Evolutionary conservation across 2,888 invertebrate genomes (phyloP).

Genomic region (Philhelius pedissequus): DNA sequence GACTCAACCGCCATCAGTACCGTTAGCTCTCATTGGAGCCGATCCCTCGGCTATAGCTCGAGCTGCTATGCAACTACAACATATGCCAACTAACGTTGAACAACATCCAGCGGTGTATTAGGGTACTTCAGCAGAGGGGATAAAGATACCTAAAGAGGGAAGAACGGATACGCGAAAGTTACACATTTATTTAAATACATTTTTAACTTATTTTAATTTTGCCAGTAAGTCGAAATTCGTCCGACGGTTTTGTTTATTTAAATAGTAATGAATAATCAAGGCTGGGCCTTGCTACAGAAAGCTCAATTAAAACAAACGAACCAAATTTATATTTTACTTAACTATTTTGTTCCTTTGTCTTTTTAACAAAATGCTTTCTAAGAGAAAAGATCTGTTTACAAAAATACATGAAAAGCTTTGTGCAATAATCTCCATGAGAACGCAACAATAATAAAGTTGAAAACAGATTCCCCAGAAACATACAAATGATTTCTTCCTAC

Average conservation of each 20-base stretch:
- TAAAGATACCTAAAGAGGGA: constrained; percentile 42
- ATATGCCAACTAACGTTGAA: constrained; percentile 78
- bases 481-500: constrained; percentile 6
- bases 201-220: constrained; percentile 31
- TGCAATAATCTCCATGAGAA: constrained; percentile 69
- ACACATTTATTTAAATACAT: constrained; percentile 33
- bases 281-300: constrained; percentile 60
- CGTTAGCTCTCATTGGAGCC: constrained; percentile 76
- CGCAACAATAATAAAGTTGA: constrained; percentile 28
- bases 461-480: constrained; percentile 46
- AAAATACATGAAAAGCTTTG: constrained; percentile 50
- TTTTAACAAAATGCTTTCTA: constrained; percentile 19
- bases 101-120: constrained; percentile 79
- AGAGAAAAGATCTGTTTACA: constrained; percentile 7
- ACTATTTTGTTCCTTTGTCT: constrained; percentile 21
- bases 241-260: constrained; percentile 42
- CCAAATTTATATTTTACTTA: constrained; percentile 8
- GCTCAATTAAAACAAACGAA: constrained; percentile 53
- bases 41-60: constrained; percentile 77
- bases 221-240: constrained; percentile 41
- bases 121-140: background rate
- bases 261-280: constrained; percentile 16
- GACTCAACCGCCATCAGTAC: constrained; percentile 76
- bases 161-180: constrained; percentile 54
- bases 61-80: constrained; percentile 78